These are phyloP conservation scores for Cygnus olor DNA, from an alignment of 2,797 vertebrate genomes.

Conservation along the genomic window DNA sequence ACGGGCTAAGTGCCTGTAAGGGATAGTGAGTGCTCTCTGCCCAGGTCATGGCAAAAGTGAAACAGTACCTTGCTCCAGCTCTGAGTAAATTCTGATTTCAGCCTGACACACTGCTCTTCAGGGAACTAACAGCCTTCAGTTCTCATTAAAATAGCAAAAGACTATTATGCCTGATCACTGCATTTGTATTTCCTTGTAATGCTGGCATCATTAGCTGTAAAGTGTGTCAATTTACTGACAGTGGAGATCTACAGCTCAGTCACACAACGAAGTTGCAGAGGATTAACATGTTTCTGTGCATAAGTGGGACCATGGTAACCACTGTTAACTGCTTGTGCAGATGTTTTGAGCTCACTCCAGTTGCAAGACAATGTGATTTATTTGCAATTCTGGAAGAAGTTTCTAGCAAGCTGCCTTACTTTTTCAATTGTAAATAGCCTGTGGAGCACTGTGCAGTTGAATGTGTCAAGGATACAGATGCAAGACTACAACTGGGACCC, in stretches of 20 bases:
- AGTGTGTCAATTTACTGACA: constrained; percentile 36
- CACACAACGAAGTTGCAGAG: not conserved
- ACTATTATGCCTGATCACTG: not conserved
- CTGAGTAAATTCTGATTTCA: constrained; percentile 12
- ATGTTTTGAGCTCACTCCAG: not conserved
- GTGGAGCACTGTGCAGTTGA: not conserved
- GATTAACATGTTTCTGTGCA: not conserved
- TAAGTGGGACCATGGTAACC: constrained; percentile 3
- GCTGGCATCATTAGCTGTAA: constrained; percentile 15
- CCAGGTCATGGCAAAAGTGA: not conserved
- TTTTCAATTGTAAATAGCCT: not conserved
- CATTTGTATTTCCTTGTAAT: constrained; percentile 25
- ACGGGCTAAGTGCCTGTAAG: not conserved
- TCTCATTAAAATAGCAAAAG: constrained; percentile 37
- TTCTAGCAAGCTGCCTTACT: not conserved
- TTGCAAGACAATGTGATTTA: constrained; percentile 4
- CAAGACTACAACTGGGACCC: accelerated
- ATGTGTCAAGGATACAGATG: not conserved
- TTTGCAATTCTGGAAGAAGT: not conserved
- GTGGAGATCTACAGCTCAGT: not conserved
- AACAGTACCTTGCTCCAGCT: not conserved
- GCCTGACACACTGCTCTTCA: not conserved
- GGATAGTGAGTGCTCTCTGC: not conserved
- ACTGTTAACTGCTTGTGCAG: constrained; percentile 8
- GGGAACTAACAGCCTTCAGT: not conserved